phyloP scores from a whole-genome alignment of 2,888 invertebrate genomes.

The Barypeithes pellucidus region DNA sequence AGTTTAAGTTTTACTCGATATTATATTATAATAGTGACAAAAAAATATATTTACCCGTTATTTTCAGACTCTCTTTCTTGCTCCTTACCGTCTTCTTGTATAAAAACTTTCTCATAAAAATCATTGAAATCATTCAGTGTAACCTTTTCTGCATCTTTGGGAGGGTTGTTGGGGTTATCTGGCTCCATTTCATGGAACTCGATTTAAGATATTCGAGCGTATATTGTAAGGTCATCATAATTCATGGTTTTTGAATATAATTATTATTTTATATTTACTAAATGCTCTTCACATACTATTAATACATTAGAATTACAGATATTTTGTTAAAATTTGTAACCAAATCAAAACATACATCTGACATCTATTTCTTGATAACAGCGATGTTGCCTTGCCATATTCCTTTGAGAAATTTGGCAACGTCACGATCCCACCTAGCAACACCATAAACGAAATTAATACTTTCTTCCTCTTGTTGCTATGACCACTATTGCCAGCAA shows the following conservation, averaged over 20 bases:
- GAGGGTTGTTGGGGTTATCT: conserved; percentile 6
- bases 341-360: neutral
- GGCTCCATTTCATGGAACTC: conserved; percentile 10
- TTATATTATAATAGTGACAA: neutral
- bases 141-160: conserved; percentile 1
- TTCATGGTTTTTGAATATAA: neutral
- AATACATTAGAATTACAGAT: no score
- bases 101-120: conserved; percentile 21
- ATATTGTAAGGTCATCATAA: neutral
- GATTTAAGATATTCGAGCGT: neutral
- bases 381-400: no score
- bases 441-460: no score
- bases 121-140: conserved; percentile 13
- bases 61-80: neutral
- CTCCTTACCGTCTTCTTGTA: conserved; percentile 11
- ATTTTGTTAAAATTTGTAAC: neutral
- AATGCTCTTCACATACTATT: no score
- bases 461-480: no score
- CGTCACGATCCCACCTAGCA: no score
- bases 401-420: neutral
- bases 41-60: conserved; percentile 17
- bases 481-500: no score
- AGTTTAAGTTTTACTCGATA: neutral
- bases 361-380: neutral
- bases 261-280: neutral